phyloP scores from a whole-genome alignment of 2,113 vertebrate genomes.

The Eulacestoma nigropectus region DNA sequence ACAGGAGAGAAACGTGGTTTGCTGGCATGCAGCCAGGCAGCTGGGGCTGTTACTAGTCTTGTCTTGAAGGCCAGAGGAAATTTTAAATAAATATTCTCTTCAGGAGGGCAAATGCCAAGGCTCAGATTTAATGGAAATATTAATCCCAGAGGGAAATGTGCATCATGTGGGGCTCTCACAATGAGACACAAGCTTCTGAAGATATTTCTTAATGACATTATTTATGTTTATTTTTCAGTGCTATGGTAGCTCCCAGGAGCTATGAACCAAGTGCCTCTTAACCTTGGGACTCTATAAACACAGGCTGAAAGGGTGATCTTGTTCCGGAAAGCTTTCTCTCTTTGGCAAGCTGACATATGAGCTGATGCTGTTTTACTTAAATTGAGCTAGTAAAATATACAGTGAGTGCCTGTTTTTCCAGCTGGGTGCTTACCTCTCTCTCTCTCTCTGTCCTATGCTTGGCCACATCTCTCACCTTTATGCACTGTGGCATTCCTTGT shows the following conservation, averaged over 20 bases:
- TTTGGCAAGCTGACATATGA: slow-evolving; percentile 14
- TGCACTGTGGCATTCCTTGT: not conserved
- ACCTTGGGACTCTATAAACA: slow-evolving; percentile 43
- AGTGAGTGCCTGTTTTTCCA: not conserved
- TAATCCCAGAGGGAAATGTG: not conserved
- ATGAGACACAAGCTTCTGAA: slow-evolving; percentile 6
- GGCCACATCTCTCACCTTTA: not conserved
- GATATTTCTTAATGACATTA: slow-evolving; percentile 9
- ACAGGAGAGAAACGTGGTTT: rapidly evolving
- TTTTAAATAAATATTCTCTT: slow-evolving; percentile 9
- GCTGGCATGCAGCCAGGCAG: not conserved
- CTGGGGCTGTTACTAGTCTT: not conserved
- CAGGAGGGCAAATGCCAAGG: not conserved
- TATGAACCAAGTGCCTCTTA: slow-evolving; percentile 44
- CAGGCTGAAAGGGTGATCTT: slow-evolving; percentile 7
- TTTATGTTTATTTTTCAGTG: slow-evolving; percentile 45
- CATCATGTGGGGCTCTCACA: not conserved
- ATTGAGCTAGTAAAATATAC: not conserved
- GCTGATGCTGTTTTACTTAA: slow-evolving; percentile 13
- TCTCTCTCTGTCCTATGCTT: not conserved
- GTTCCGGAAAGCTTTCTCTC: not conserved
- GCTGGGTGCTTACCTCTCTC: not conserved
- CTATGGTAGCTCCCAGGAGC: slow-evolving; percentile 39
- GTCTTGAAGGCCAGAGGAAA: not conserved
- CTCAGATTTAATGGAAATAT: not conserved